A percentile compares a stretch with the other conserved stretches of the same genome.
Conservation (phyloP, 2,113 vertebrate species). For the Dryoscopus gambensis region DNA sequence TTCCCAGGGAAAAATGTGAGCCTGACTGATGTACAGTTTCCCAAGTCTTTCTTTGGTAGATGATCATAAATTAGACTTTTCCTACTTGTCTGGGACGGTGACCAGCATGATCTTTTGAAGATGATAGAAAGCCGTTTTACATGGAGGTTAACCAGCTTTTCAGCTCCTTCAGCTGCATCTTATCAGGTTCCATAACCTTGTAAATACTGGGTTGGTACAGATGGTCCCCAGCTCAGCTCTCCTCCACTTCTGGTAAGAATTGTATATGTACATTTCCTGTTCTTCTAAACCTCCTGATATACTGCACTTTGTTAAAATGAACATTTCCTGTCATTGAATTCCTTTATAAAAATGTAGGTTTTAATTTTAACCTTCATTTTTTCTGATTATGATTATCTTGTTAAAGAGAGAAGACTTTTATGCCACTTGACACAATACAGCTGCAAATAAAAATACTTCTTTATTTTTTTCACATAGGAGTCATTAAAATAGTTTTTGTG, state of each 20-base stretch:
- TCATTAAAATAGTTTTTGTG: neutral
- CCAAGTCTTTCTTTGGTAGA: neutral
- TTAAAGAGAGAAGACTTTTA: neutral
- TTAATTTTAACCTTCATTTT: neutral
- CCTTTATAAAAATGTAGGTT: neutral
- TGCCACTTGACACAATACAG: neutral
- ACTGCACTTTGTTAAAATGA: neutral
- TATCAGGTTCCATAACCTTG: neutral
- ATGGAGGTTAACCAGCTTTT: neutral
- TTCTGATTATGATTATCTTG: neutral
- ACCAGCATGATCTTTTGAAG: neutral
- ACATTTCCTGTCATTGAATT: neutral
- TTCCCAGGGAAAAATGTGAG: neutral
- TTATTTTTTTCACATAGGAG: neutral
- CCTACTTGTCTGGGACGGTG: neutral
- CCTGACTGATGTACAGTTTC: neutral
- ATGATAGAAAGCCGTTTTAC: neutral
- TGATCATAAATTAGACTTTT: neutral
- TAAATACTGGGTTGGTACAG: neutral
- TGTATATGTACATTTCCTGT: neutral
- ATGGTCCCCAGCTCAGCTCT: neutral
- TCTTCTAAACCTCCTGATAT: neutral
- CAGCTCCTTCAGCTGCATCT: neutral
- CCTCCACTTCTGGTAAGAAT: neutral
- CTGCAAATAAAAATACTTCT: neutral